Base-by-base conservation (phyloP, 2,113 vertebrate species). In the Synodontis membranacea region DNA sequence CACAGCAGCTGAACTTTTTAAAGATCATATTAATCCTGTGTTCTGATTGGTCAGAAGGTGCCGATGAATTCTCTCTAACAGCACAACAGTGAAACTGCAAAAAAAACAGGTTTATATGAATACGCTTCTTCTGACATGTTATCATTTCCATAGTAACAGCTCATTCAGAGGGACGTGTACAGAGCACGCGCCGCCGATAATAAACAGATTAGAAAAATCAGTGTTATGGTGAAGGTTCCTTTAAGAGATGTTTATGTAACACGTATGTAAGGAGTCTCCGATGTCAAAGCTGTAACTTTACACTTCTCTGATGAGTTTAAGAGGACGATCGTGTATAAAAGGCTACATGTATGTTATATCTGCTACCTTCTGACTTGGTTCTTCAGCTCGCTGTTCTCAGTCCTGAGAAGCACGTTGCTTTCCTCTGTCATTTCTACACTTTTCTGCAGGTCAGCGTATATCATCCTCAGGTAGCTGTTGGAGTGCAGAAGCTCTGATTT, bases 341-440 rank as follows among this genome's bases (percentile, higher is more conserved):
- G 15, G 17, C 80, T 34, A 34, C 14, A 48, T 31, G 11, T 37
- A 23, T 39, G 46, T 37, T 48, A 54, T 2, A 48, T 46, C 15
- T 58, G 34, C 12, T 83, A 87, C 89, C 83, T 64, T 76, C 42
- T 72, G 34, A 88, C 15, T n/a, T 91, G 80, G 58, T 52, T 84
- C 75, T 70, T 74, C 39, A 91, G 80, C 6, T 72, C 66, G 14
- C 17, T 42, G 54, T 87, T 87, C 64, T 91, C 87, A 8, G 75
- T 34, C 28, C n/a, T 84, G 8, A 91, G 83, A 1, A 60, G 15
- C 4, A 56, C 28, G 37, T 86, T 91, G 52, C 42, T 76, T 50
- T 88, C 87, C 46, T 88, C 90, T 0, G 75, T 34, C 28, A 85
- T 23, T 9, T 90, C 84, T 2, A 86, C 39, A 5, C 78, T 58